Conservation (phyloP, 2,113 vertebrate genomes). For the Panurus biarmicus region DNA sequence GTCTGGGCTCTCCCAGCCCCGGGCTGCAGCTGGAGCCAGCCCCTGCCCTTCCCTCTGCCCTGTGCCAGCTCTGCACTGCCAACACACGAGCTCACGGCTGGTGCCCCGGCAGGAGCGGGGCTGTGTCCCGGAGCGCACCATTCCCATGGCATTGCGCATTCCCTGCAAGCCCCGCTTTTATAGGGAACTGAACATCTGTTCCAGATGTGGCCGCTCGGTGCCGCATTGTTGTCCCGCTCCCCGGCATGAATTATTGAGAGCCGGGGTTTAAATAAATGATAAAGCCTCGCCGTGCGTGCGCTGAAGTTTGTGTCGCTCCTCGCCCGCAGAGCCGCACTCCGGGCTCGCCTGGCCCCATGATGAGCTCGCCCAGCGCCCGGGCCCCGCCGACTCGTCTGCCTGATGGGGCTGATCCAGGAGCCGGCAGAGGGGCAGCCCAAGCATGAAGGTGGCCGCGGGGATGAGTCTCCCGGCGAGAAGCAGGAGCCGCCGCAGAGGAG, state of each 20-base stretch:
- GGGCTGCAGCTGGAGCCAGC: background rate
- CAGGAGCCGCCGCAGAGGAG: slow-evolving; percentile 45
- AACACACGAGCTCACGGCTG: background rate
- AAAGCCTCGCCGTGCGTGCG: background rate
- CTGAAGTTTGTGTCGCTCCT: slow-evolving; percentile 58
- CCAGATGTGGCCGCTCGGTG: slow-evolving; percentile 45
- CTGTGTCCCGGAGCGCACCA: background rate
- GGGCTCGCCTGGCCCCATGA: slow-evolving; percentile 60
- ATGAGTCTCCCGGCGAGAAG: slow-evolving; percentile 45
- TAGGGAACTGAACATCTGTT: slow-evolving; percentile 59
- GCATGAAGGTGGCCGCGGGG: slow-evolving; percentile 56
- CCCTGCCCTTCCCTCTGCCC: too few species aligned
- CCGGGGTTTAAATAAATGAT: slow-evolving; percentile 26
- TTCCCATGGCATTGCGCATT: background rate
- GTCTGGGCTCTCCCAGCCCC: background rate
- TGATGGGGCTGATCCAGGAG: slow-evolving; percentile 71
- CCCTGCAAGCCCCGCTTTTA: slow-evolving; percentile 9
- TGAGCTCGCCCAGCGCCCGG: slow-evolving; percentile 28
- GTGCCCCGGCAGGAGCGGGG: background rate
- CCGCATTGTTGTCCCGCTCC: slow-evolving; percentile 5
- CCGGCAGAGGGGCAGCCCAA: slow-evolving; percentile 61
- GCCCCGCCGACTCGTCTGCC: slow-evolving; percentile 28
- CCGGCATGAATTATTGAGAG: slow-evolving; percentile 60
- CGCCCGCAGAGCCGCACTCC: slow-evolving; percentile 55
- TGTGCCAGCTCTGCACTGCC: background rate